These are phyloP conservation scores for Odontomachus brunneus DNA, from an alignment of 1,140 invertebrate species.

Conservation along the genomic window DNA sequence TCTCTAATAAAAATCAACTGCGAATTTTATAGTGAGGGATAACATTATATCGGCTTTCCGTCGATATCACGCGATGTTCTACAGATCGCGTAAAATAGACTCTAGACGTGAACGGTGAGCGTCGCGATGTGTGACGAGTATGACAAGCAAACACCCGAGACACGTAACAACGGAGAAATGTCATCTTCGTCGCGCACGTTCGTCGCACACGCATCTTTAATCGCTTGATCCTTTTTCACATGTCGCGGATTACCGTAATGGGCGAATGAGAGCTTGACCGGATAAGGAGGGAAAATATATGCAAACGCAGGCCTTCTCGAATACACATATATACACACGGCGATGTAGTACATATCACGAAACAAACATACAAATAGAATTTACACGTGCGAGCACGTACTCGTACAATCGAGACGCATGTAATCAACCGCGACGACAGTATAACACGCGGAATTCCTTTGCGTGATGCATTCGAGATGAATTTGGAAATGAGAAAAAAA, in stretches of 20 bases:
- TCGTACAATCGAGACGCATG: conserved; percentile 1
- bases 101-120: neutral
- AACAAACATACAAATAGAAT: conserved; percentile 31
- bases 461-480: neutral
- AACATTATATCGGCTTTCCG: neutral
- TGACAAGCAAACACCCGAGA: too few relatives aligned
- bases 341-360: conserved; percentile 1
- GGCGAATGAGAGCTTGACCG: neutral
- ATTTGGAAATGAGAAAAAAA: neutral
- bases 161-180: conserved; percentile 26
- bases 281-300: neutral
- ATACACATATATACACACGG: neutral
- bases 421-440: neutral
- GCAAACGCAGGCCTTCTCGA: neutral
- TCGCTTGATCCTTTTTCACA: conserved; percentile 33
- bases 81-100: neutral
- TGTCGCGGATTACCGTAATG: conserved; percentile 13
- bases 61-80: neutral
- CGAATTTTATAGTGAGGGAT: neutral
- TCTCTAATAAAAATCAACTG: neutral
- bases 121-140: neutral
- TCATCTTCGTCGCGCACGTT: neutral
- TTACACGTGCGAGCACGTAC: conserved; percentile 47
- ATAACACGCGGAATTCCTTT: conserved; percentile 26
- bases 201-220: conserved; percentile 9